phyloP scores from a whole-genome alignment of 1,140 invertebrate species.

The Orchesella cincta region DNA sequence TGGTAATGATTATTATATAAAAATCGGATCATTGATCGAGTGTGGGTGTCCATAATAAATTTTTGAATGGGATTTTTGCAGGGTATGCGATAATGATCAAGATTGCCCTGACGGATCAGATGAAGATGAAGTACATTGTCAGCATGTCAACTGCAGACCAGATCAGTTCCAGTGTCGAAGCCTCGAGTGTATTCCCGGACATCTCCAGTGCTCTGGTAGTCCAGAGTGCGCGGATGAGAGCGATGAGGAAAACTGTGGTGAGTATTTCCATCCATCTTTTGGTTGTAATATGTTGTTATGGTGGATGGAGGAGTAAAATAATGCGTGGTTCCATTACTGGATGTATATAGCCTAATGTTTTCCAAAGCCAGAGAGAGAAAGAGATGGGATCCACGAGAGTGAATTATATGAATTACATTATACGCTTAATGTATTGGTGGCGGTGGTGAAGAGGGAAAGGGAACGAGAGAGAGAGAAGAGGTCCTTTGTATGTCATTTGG shows the following conservation, averaged over 20 bases:
- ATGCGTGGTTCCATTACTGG: too few species aligned
- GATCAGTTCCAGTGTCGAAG: slow-evolving; percentile 83
- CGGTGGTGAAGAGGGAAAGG: not conserved
- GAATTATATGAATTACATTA: not conserved
- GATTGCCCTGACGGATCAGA: slow-evolving; percentile 83
- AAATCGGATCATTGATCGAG: not conserved
- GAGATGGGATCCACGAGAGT: too few species aligned
- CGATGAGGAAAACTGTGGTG: slow-evolving; percentile 79
- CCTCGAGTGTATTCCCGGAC: slow-evolving; percentile 77
- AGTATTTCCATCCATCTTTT: slow-evolving; percentile 52
- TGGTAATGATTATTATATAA: slow-evolving; percentile 59
- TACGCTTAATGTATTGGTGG: not conserved
- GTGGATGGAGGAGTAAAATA: not conserved
- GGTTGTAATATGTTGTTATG: not conserved
- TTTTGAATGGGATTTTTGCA: not conserved
- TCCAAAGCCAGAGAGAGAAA: too few species aligned
- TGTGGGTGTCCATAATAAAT: not conserved
- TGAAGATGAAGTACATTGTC: slow-evolving; percentile 68
- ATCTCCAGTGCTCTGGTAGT: slow-evolving; percentile 79
- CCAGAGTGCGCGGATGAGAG: slow-evolving; percentile 78
- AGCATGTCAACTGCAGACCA: slow-evolving; percentile 74
- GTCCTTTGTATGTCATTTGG: slow-evolving; percentile 10
- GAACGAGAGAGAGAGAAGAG: not conserved
- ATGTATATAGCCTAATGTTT: too few species aligned
- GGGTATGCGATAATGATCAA: slow-evolving; percentile 79